phyloP scores from a whole-genome alignment of 2,113 vertebrate species.

The Crotalus tigris region DNA sequence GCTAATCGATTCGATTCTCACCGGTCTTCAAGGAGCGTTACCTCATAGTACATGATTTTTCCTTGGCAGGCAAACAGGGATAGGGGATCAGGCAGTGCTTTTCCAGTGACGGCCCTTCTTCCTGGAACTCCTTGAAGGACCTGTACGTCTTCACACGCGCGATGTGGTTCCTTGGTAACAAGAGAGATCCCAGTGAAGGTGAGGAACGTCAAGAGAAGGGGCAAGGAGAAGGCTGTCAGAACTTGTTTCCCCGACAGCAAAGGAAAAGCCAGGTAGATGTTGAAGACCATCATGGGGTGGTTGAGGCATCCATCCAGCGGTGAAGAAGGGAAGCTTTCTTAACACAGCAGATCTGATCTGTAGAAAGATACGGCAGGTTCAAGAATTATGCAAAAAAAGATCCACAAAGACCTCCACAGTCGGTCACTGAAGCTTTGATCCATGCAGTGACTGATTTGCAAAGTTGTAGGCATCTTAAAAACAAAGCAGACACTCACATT shows the following conservation, averaged over 20 bases:
- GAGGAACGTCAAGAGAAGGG: background rate
- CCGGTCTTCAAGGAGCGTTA: conserved; percentile 16
- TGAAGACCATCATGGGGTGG: accelerated
- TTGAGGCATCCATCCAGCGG: conserved; percentile 13
- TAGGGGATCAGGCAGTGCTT: conserved; percentile 47
- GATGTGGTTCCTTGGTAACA: conserved; percentile 14
- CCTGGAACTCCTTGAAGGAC: conserved; percentile 42
- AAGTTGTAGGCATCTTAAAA: background rate
- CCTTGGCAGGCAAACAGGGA: conserved; percentile 42
- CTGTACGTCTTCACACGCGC: conserved; percentile 19
- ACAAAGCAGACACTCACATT: conserved; percentile 10
- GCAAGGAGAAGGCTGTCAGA: background rate
- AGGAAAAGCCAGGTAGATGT: accelerated
- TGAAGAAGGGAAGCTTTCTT: accelerated
- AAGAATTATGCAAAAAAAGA: background rate
- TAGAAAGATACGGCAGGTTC: accelerated
- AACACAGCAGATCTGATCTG: background rate
- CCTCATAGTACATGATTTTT: conserved; percentile 37
- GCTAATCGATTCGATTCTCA: background rate
- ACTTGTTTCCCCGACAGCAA: accelerated
- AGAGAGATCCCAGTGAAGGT: background rate
- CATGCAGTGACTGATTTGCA: no score
- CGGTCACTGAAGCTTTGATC: background rate
- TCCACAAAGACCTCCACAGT: background rate
- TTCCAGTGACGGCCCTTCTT: conserved; percentile 26